phyloP scores from a whole-genome alignment of 30 jellyfish, hydroid and myxozoan genomes.

The Aurelia aurita complex sp. Pacific region DNA sequence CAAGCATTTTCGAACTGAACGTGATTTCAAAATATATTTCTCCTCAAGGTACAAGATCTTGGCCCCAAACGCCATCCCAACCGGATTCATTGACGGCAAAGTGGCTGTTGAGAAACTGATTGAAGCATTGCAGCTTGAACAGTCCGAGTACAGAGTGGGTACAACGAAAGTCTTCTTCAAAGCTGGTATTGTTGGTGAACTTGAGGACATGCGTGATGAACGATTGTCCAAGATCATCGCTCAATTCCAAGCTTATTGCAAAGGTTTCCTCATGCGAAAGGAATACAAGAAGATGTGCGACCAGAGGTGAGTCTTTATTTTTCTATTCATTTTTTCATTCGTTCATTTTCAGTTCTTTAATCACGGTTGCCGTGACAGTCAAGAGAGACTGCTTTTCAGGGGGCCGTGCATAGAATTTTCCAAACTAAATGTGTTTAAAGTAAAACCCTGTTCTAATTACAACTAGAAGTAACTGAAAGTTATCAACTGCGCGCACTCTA shows the following conservation, averaged over 20 bases:
- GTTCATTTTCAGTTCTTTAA: no score
- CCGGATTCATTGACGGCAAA: constrained; percentile 97
- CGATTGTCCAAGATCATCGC: constrained; percentile 96
- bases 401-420: no score
- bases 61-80: constrained; percentile 96
- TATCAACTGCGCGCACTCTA: no score
- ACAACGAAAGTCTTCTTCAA: constrained; percentile 97
- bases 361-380: no score
- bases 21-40: not conserved
- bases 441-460: no score
- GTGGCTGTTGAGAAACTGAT: constrained; percentile 96
- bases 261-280: constrained; percentile 96
- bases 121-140: constrained; percentile 95
- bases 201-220: constrained; percentile 99
- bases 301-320: constrained; percentile 77
- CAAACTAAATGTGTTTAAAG: no score
- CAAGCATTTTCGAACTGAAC: not conserved
- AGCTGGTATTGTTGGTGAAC: constrained; percentile 99
- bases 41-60: constrained; percentile 84
- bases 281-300: constrained; percentile 98
- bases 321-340: not conserved
- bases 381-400: no score
- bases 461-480: no score
- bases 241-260: constrained; percentile 99
- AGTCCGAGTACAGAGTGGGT: constrained; percentile 97